Conservation (phyloP, 2,888 invertebrate genomes). For the Dromius quadrimaculatus region DNA sequence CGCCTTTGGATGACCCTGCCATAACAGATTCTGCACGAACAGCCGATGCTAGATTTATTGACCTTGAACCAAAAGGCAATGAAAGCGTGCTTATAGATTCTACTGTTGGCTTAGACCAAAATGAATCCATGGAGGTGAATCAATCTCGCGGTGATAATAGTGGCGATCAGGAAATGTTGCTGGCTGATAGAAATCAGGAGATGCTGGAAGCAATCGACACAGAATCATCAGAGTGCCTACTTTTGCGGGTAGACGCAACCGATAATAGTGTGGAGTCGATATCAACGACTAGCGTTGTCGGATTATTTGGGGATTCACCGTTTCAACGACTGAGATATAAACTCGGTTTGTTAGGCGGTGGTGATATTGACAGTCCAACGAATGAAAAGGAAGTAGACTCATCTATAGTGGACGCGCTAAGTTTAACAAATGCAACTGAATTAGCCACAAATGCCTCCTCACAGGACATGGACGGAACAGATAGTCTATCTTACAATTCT, state of each 20-base stretch:
- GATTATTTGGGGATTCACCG: constrained; percentile 59
- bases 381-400: constrained; percentile 47
- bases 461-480: constrained; percentile 1
- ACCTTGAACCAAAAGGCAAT: constrained; percentile 63
- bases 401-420: constrained; percentile 9
- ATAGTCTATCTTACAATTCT: background rate
- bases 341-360: constrained; percentile 56
- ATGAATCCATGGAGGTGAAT: constrained; percentile 42
- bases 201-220: constrained; percentile 34
- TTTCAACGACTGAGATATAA: constrained; percentile 55
- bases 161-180: constrained; percentile 14
- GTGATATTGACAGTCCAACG: constrained; percentile 57
- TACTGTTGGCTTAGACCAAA: constrained; percentile 39
- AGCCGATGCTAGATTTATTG: constrained; percentile 73
- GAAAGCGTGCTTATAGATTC: constrained; percentile 52
- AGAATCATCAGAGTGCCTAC: constrained; percentile 33
- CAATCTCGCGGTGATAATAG: constrained; percentile 31
- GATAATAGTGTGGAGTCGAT: constrained; percentile 3
- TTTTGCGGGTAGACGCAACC: constrained; percentile 28
- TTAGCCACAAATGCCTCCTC: constrained; percentile 11
- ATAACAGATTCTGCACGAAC: constrained; percentile 74
- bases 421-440: background rate
- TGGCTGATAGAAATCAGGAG: constrained; percentile 17
- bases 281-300: constrained; percentile 52
- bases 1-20: constrained; percentile 71